phyloP scores from a whole-genome alignment of 2,797 vertebrate species.

The Hydrocynus forskahlii region DNA sequence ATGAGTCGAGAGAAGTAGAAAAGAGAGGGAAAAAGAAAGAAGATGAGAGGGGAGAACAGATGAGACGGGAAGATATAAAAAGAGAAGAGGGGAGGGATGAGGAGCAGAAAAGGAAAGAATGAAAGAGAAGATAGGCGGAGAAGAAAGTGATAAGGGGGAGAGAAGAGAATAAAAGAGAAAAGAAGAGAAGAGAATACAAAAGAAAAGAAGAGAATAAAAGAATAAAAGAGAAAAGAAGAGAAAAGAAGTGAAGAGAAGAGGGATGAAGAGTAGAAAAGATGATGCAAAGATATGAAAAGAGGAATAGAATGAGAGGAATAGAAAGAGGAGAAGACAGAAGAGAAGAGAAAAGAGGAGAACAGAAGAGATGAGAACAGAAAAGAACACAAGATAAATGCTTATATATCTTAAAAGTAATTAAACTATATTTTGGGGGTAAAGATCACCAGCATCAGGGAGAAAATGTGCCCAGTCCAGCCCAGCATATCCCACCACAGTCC shows the following conservation, averaged over 20 bases:
- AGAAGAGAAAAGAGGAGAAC: background rate
- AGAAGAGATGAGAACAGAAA: too few relatives aligned
- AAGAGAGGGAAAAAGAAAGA: slow-evolving; percentile 12
- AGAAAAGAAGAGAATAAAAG: slow-evolving; percentile 2
- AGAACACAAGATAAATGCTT: too few relatives aligned
- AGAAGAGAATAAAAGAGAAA: slow-evolving; percentile 13
- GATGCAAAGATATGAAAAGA: slow-evolving; percentile 51
- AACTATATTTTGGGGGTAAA: too few relatives aligned
- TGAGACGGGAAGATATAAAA: slow-evolving; percentile 7
- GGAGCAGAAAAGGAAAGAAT: slow-evolving; percentile 13
- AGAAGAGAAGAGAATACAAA: slow-evolving; percentile 10
- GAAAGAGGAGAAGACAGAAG: too few relatives aligned
- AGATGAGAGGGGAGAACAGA: too few relatives aligned
- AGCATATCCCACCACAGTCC: too few relatives aligned
- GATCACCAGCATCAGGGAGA: background rate
- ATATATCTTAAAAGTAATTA: too few relatives aligned
- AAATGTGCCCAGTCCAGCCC: too few relatives aligned
- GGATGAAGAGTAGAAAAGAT: background rate
- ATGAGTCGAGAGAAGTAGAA: slow-evolving; percentile 24
- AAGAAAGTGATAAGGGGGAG: background rate
- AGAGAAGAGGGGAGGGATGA: slow-evolving; percentile 42
- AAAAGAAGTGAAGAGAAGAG: slow-evolving; percentile 18
- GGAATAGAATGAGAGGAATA: slow-evolving; percentile 64
- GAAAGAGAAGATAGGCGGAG: background rate
- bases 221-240: slow-evolving; percentile 13